Evolutionary conservation across 2,113 vertebrate genomes (phyloP), one percentile per base, ranked within the genome.

Genomic region (Paradoxurus hermaphroditus): DNA sequence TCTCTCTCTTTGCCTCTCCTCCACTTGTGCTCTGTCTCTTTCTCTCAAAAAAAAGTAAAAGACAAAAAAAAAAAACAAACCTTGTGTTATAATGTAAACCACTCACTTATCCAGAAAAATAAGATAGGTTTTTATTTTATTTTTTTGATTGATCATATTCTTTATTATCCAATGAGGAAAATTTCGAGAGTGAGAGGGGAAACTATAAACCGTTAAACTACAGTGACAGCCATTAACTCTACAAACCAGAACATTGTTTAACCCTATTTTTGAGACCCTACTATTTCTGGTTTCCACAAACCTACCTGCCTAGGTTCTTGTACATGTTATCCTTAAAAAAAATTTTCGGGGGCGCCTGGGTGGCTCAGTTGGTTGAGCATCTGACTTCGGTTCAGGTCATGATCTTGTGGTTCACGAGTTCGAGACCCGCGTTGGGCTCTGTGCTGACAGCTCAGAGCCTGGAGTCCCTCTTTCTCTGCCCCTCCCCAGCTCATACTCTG

Each of bases 51-150:
- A 59, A 59, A 23, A 59, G 56, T 59, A 59, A 59, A 59, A 59
- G 23, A 59, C 56, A 25, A 23, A 7, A 5, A 53, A 59, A 59
- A 56, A 8, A 63, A 83, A 95, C n/a, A n/a, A n/a, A 44, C 7
- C 15, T n/a, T 56, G 8, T 92, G 4, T 72, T 92, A 1, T 90
- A n/a, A 84, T 85, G 65, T 49, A 87, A 70, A 59, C 46, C 23
- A 92, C 14, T 88, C 63, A 90, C 27, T 21, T 95, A 46, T 95
- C 84, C 86, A 92, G 46, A 39, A 94, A 95, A 87, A 65, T 56
- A 92, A 85, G 79, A 49, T 0, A 65, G 73, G 41, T 15, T 46
- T 77, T 75, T 75, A 75, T 75, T 75, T 75, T 44, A 10, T 75
- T 75, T 75, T 75, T 77, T 46, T 77, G 14, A 46, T 77, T 7